phyloP scores from a whole-genome alignment of 2,113 vertebrate species.

The Pterocles orientalis region DNA sequence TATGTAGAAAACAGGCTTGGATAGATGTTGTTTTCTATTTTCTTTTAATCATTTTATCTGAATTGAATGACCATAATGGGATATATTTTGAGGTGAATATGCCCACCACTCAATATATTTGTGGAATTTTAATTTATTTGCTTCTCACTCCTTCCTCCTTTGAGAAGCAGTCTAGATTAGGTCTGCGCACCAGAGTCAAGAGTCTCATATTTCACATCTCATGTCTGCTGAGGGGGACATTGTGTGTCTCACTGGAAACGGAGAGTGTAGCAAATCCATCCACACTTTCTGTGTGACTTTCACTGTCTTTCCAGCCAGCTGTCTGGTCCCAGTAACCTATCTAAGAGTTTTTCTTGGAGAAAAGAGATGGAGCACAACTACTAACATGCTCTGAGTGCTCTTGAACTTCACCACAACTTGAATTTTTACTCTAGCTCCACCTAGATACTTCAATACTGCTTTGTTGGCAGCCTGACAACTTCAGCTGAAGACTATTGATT shows the following conservation, averaged over 20 bases:
- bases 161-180: not conserved
- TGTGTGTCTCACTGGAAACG: not conserved
- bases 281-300: not conserved
- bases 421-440: not conserved
- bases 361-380: not conserved
- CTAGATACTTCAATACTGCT: not conserved
- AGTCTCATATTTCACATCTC: not conserved
- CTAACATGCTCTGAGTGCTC: not conserved
- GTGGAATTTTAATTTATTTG: not conserved
- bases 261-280: not conserved
- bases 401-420: not conserved
- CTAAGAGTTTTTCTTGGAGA: not conserved
- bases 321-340: no score
- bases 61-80: not conserved
- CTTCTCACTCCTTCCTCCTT: not conserved
- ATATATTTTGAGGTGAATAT: not conserved
- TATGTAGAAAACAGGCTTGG: not conserved
- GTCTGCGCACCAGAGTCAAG: no score
- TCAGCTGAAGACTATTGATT: not conserved
- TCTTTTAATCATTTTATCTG: not conserved
- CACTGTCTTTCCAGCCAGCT: not conserved
- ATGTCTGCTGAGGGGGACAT: accelerated
- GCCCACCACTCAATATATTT: not conserved
- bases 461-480: not conserved
- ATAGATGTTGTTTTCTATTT: not conserved